Percentiles rank a stretch among this genome's conserved stretches.
Conservation (phyloP, 2,888 invertebrate species). For the Gnatocerus cornutus region DNA sequence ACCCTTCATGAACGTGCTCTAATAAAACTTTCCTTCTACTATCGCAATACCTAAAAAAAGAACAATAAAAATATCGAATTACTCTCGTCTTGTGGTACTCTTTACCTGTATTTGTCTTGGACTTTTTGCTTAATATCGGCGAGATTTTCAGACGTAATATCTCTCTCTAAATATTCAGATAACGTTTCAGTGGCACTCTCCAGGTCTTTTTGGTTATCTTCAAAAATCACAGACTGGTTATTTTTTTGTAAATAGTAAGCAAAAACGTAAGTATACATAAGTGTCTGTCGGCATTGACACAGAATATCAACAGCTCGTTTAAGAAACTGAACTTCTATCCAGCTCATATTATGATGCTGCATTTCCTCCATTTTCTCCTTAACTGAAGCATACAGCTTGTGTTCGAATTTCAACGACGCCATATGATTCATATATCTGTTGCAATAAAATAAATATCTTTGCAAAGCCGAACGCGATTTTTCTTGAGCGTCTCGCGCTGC, state of each 20-base stretch:
- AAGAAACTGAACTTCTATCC: slow-evolving; percentile 99
- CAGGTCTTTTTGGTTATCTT: slow-evolving; percentile 98
- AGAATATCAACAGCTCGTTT: slow-evolving; percentile 98
- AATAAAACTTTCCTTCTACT: slow-evolving; percentile 95
- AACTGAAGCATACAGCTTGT: slow-evolving; percentile 95
- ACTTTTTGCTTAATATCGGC: slow-evolving; percentile 99
- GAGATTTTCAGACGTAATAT: slow-evolving; percentile 97
- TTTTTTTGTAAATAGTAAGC: slow-evolving; percentile 98
- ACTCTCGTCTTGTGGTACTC: no score
- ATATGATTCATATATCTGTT: slow-evolving; percentile 99
- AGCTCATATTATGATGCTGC: slow-evolving; percentile 99
- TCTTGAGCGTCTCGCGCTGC: slow-evolving; percentile 97
- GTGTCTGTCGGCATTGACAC: slow-evolving; percentile 96
- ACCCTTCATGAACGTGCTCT: slow-evolving; percentile 98
- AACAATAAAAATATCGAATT: slow-evolving; percentile 23
- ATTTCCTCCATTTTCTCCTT: slow-evolving; percentile 99
- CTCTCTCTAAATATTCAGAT: slow-evolving; percentile 97
- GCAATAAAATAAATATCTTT: slow-evolving; percentile 98
- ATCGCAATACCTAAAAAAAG: slow-evolving; percentile 91
- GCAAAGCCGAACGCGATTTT: slow-evolving; percentile 92
- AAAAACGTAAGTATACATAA: slow-evolving; percentile 99
- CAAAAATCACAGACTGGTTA: slow-evolving; percentile 99
- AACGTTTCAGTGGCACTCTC: slow-evolving; percentile 98
- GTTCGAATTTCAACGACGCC: slow-evolving; percentile 98
- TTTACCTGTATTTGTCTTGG: slow-evolving; percentile 98